A percentile compares a stretch with the other conserved stretches of the same genome.
Conservation (phyloP, 2,113 vertebrate species). For the Sinosuthora webbiana region DNA sequence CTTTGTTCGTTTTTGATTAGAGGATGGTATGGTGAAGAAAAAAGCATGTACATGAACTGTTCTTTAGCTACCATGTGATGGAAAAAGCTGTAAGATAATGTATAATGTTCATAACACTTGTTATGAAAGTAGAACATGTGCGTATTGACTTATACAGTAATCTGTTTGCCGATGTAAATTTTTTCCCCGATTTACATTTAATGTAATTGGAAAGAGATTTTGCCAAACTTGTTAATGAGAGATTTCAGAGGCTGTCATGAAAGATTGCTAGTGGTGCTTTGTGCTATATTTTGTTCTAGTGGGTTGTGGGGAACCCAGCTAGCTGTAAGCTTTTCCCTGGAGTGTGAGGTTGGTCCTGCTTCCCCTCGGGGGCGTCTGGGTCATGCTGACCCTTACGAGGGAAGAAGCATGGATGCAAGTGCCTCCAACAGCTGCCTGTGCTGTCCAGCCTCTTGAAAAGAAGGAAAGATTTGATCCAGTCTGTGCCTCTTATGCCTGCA, state of each 20-base stretch:
- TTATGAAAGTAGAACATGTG: not conserved
- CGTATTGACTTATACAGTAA: not conserved
- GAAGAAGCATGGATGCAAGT: not conserved
- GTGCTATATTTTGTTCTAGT: not conserved
- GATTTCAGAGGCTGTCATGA: not conserved
- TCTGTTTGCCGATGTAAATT: not conserved
- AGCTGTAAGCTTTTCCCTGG: not conserved
- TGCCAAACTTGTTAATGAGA: not conserved
- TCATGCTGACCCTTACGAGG: not conserved
- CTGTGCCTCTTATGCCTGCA: not conserved
- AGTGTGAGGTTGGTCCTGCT: not conserved
- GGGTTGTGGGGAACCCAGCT: not conserved
- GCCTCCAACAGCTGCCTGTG: not conserved
- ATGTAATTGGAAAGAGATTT: constrained; percentile 16
- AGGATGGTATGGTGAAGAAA: not conserved
- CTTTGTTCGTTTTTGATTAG: not conserved
- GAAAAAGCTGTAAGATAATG: not conserved
- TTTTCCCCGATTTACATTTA: not conserved
- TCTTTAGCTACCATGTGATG: not conserved
- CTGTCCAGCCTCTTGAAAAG: not conserved
- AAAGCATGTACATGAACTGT: not conserved
- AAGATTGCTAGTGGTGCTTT: not conserved
- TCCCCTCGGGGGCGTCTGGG: not conserved
- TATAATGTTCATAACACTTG: not conserved
- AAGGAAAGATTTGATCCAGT: not conserved